Evolutionary conservation across 1,140 invertebrate species (phyloP).

Genomic region (Orchestia grillus): DNA sequence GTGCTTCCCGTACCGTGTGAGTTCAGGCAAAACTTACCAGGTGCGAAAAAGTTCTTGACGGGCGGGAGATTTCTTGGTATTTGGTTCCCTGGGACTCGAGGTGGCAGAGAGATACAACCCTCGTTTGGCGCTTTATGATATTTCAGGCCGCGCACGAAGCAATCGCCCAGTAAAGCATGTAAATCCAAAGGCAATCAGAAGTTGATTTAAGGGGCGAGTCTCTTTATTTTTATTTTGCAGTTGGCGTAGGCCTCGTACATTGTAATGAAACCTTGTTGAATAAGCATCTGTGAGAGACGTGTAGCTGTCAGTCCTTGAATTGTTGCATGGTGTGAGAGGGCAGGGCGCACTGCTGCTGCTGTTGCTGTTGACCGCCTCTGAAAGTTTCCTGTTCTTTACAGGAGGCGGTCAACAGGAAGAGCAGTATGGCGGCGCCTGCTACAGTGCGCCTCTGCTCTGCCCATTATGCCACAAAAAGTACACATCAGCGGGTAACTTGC

Average conservation of each 20-base stretch:
- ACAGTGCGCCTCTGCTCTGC: slow-evolving; percentile 66
- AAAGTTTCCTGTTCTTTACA: slow-evolving; percentile 68
- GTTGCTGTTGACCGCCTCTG: slow-evolving; percentile 58
- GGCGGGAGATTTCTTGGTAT: not conserved
- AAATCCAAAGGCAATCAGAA: not conserved
- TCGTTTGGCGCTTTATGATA: not conserved
- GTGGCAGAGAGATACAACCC: not conserved
- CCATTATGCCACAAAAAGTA: slow-evolving; percentile 67
- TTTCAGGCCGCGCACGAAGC: not conserved
- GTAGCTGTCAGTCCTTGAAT: not conserved
- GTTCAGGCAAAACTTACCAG: not conserved
- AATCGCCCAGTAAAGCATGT: not conserved
- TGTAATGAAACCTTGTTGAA: not conserved
- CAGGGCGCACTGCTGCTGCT: slow-evolving; percentile 9
- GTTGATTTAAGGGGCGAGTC: not conserved
- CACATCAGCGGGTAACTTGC: slow-evolving; percentile 67
- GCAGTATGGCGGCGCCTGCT: slow-evolving; percentile 61
- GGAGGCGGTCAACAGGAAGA: slow-evolving; percentile 34
- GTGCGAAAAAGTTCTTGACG: not conserved
- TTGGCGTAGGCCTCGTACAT: not conserved
- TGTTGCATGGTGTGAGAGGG: not conserved
- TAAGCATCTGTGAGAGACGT: not conserved
- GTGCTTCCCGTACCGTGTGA: not conserved
- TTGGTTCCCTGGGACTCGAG: not conserved
- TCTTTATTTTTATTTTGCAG: not conserved